Conservation (phyloP, 1,140 invertebrate species). For the Lamellibrachia luymesi region DNA sequence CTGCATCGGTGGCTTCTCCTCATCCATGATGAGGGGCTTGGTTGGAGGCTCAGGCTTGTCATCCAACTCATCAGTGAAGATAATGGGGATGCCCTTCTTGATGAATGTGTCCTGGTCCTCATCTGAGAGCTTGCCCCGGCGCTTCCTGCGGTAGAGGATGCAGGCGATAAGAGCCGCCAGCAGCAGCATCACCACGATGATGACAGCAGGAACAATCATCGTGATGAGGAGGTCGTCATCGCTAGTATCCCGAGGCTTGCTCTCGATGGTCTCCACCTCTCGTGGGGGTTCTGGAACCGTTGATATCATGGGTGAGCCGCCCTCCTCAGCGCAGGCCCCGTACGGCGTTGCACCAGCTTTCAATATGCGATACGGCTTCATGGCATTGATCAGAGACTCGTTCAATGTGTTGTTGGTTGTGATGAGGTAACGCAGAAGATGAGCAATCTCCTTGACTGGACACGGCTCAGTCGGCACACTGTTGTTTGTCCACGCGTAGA, state of each 20-base stretch:
- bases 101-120: constrained; percentile 71
- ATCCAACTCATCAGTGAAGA: constrained; percentile 82
- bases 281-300: constrained; percentile 28
- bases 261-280: constrained; percentile 47
- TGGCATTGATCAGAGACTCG: constrained; percentile 67
- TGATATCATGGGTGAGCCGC: neutral
- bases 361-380: constrained; percentile 75
- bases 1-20: constrained; percentile 85
- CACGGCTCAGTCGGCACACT: constrained; percentile 73
- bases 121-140: constrained; percentile 78
- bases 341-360: constrained; percentile 70
- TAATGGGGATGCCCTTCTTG: constrained; percentile 77
- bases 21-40: constrained; percentile 89
- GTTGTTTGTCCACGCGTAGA: constrained; percentile 77
- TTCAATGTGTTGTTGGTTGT: constrained; percentile 58
- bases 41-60: constrained; percentile 80
- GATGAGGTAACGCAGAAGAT: constrained; percentile 66
- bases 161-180: constrained; percentile 85
- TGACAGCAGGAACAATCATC: constrained; percentile 83
- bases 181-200: constrained; percentile 84
- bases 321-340: constrained; percentile 66
- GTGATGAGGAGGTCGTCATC: constrained; percentile 82
- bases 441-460: constrained; percentile 72
- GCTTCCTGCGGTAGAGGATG: constrained; percentile 77
- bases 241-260: constrained; percentile 42